Evolutionary conservation across 2,797 vertebrate species (phyloP), one percentile per base, ranked within the genome.

Genomic region (Prunella strophiata): DNA sequence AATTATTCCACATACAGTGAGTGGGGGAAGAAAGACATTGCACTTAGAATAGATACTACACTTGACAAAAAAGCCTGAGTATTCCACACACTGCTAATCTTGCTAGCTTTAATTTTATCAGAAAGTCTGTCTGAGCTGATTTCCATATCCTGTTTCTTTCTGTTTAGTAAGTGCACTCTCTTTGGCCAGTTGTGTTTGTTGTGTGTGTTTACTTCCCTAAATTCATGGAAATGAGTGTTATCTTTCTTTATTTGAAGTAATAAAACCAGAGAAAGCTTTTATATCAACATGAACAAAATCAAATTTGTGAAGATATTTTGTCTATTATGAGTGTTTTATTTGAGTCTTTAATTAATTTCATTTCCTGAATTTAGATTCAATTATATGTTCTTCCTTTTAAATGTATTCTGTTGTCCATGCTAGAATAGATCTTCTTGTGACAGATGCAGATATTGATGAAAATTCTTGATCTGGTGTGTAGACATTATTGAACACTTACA

Each of bases 331-430:
- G 68, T 36, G 32, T 32, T 93, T 96, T 88, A 79, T 87, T 89
- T 70, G 57, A 76, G 71, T 81, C 76, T 94, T 93, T 88, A 88
- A 95, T 88, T 90, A 0, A 79, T 89, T 93, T 91, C 2, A 85
- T 93, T 96, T 95, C 94, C 96, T 94, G 91, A 84, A 91, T 86
- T 94, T 79, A 76, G 55, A 92, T 91, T 86, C 45, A 73, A 84
- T 94, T 95, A 76, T 34, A 30, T 12, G 25, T 66, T 79, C 87
- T 80, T 89, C 59, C 73, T 88, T 85, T 83, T 58, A 68, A 66
- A 84, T 16, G 70, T 30, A 73, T 73, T 91, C 51, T 80, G 34
- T 10, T 77, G 89, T 48, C 75, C 48, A 10, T 47, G 47, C 50
- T 88, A 77, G 73, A 63, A 84, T 65, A 65, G 30, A 75, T 92